phyloP scores from a whole-genome alignment of 2,888 invertebrate species.

The Protophormia terraenovae region DNA sequence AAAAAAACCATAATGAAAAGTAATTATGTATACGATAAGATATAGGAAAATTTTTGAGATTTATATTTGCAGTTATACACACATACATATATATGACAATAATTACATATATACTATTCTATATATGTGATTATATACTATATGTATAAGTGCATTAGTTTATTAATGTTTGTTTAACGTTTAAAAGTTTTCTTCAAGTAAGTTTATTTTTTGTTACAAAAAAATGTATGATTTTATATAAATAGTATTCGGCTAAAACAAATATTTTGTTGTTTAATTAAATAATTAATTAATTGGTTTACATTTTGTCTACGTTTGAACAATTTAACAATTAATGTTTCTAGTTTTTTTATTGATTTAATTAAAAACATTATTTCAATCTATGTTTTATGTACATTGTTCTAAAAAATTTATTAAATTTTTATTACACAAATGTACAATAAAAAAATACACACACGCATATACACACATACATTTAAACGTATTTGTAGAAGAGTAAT shows the following conservation, averaged over 20 bases:
- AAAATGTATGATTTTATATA: not conserved
- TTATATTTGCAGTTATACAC: not conserved
- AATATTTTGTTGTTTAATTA: constrained; percentile 7
- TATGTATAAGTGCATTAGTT: not conserved
- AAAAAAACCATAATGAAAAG: not conserved
- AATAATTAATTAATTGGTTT: not conserved
- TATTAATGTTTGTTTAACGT: not conserved
- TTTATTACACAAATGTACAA: not conserved
- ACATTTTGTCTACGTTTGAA: constrained; percentile 21
- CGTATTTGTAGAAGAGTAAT: not conserved
- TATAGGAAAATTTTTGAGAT: not conserved
- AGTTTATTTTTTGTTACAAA: not conserved
- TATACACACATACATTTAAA: not conserved
- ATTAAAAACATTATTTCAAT: not conserved
- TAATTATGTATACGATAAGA: not conserved
- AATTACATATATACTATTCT: not conserved
- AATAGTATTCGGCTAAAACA: constrained; percentile 4
- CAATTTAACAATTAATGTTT: not conserved
- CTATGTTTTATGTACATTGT: not conserved
- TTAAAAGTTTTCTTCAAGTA: not conserved
- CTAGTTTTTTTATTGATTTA: not conserved
- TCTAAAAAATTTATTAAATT: not conserved
- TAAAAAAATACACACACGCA: not conserved
- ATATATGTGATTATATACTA: not conserved
- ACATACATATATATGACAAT: not conserved